These are phyloP conservation scores for Perodicticus potto DNA, from an alignment of 2,797 vertebrate species.

Conservation along the genomic window DNA sequence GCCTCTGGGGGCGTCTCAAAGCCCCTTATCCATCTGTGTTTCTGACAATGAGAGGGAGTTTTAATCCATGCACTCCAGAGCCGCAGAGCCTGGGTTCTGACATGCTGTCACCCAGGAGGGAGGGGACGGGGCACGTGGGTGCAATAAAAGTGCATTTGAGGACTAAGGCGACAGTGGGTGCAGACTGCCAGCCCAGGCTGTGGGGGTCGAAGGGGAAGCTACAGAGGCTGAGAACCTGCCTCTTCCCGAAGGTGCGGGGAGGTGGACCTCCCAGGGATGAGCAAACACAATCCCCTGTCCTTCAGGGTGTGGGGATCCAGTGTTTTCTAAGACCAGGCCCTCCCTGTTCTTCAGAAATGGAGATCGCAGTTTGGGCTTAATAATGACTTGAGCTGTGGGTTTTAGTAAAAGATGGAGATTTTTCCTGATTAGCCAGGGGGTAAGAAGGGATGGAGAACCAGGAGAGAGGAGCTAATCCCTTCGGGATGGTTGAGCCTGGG, in stretches of 20 bases:
- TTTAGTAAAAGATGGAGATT: neutral
- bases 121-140: constrained; percentile 85
- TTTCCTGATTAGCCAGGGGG: neutral
- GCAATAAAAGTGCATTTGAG: constrained; percentile 94
- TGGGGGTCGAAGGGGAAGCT: neutral
- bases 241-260: neutral
- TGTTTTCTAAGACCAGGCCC: neutral
- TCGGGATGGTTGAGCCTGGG: neutral
- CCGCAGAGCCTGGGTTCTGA: constrained; percentile 91
- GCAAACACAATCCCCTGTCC: neutral
- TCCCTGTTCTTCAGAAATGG: neutral
- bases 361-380: neutral
- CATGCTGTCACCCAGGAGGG: constrained; percentile 93
- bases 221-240: neutral
- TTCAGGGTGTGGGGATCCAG: neutral
- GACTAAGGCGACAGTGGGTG: constrained; percentile 89
- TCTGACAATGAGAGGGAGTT: constrained; percentile 94
- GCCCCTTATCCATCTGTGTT: constrained; percentile 94
- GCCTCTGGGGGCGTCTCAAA: constrained; percentile 85
- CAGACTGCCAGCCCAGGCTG: constrained; percentile 88
- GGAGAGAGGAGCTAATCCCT: neutral
- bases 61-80: constrained; percentile 93
- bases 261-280: neutral
- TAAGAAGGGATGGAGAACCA: neutral
- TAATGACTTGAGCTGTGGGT: neutral